Percentiles rank a stretch among this genome's conserved stretches.
Evolutionary conservation across 2,888 invertebrate genomes (phyloP).

Genomic region (Serripes groenlandicus): DNA sequence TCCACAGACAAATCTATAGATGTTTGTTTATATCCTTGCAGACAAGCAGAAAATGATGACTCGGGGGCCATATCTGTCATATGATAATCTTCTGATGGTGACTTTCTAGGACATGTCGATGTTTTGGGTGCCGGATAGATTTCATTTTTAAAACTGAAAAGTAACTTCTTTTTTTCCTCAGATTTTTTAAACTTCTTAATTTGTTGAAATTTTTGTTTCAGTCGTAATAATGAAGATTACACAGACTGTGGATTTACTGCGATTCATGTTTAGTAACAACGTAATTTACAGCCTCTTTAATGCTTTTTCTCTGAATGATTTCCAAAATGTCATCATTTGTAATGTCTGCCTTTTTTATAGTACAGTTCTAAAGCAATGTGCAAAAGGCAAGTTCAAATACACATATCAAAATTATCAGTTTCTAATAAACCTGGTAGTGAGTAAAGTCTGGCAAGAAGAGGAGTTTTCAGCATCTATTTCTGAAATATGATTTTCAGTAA

Average conservation of each 20-base stretch:
- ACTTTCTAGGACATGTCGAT: slow-evolving; percentile 1
- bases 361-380: too few species aligned
- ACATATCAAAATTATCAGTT: too few species aligned
- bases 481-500: too few species aligned
- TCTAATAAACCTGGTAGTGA: too few species aligned
- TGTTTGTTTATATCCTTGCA: slow-evolving; percentile 12
- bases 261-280: not conserved
- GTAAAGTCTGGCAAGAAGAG: too few species aligned
- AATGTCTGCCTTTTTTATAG: not conserved
- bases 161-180: slow-evolving; percentile 15
- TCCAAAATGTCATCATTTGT: not conserved
- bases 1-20: slow-evolving; percentile 21
- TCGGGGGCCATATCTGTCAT: slow-evolving; percentile 16
- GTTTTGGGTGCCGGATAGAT: not conserved
- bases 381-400: too few species aligned
- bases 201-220: slow-evolving; percentile 18
- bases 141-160: slow-evolving; percentile 16
- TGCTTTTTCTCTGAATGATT: not conserved
- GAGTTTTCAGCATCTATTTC: too few species aligned
- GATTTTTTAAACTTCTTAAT: slow-evolving; percentile 25
- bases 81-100: not conserved
- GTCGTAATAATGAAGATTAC: slow-evolving; percentile 25
- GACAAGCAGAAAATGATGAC: not conserved
- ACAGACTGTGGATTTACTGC: slow-evolving; percentile 11
- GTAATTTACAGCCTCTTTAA: not conserved